Evolutionary conservation across 2,888 invertebrate genomes (phyloP).

Genomic region (Apodemia mormo): DNA sequence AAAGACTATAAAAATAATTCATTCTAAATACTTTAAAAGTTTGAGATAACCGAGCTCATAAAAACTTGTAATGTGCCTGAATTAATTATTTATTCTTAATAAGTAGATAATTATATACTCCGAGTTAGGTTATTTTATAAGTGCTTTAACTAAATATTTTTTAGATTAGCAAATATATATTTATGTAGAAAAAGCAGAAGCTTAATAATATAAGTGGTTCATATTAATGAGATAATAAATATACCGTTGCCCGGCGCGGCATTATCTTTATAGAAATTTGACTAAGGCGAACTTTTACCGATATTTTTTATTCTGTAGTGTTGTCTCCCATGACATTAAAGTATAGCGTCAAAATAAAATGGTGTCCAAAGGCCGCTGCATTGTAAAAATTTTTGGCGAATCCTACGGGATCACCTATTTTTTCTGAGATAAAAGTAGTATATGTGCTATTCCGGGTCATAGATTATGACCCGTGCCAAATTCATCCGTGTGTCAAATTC

Average conservation of each 20-base stretch:
- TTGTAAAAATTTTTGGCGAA: too few relatives aligned
- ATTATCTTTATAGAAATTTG: too few relatives aligned
- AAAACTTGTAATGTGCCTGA: not conserved
- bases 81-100: not conserved
- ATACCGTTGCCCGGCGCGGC: not conserved
- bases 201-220: not conserved
- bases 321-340: too few relatives aligned
- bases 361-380: too few relatives aligned
- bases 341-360: too few relatives aligned
- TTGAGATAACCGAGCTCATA: not conserved
- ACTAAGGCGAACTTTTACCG: too few relatives aligned
- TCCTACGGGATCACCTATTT: too few relatives aligned
- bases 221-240: not conserved
- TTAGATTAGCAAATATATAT: not conserved
- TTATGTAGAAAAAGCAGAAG: not conserved
- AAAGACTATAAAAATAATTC: not conserved
- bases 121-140: not conserved
- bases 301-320: too few relatives aligned
- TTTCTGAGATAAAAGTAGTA: too few relatives aligned
- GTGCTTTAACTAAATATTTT: not conserved
- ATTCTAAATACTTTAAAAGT: not conserved
- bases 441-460: too few relatives aligned
- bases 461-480: too few relatives aligned
- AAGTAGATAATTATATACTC: not conserved
- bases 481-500: too few relatives aligned